Conservation (phyloP, 2,888 invertebrate species). For the Thelaira solivaga region DNA sequence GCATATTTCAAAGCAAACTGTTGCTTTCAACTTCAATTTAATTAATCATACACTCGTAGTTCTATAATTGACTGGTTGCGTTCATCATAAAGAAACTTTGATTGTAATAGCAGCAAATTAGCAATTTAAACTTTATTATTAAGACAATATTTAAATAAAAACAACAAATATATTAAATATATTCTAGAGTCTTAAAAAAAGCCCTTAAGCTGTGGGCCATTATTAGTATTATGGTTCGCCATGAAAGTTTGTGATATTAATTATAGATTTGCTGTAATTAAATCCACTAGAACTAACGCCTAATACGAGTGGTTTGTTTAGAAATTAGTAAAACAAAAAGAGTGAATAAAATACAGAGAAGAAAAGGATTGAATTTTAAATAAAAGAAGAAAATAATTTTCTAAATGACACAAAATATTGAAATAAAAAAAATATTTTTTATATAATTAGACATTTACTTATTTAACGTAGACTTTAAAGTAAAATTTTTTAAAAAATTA, state of each 20-base stretch:
- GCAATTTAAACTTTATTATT: conserved; percentile 10
- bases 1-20: conserved; percentile 16
- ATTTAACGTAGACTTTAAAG: too few relatives aligned
- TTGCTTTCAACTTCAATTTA: conserved; percentile 20
- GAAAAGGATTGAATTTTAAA: too few relatives aligned
- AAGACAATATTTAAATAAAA: not conserved
- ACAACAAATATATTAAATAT: not conserved
- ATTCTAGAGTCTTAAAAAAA: not conserved
- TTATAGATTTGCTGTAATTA: not conserved
- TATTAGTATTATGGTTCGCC: not conserved
- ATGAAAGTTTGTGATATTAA: not conserved
- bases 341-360: too few relatives aligned
- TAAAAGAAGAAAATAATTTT: too few relatives aligned
- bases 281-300: not conserved
- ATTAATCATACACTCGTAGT: conserved; percentile 12
- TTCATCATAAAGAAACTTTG: not conserved
- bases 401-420: too few relatives aligned
- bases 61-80: conserved; percentile 2
- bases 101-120: conserved; percentile 41
- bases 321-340: too few relatives aligned
- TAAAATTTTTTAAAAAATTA: too few relatives aligned
- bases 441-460: too few relatives aligned
- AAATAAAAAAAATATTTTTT: too few relatives aligned
- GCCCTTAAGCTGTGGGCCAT: conserved; percentile 38
- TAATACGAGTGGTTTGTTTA: too few relatives aligned